A percentile compares a stretch with the other conserved stretches of the same genome.
phyloP scores from a whole-genome alignment of 2,797 vertebrate species.

The Chaetodon trifasciatus region DNA sequence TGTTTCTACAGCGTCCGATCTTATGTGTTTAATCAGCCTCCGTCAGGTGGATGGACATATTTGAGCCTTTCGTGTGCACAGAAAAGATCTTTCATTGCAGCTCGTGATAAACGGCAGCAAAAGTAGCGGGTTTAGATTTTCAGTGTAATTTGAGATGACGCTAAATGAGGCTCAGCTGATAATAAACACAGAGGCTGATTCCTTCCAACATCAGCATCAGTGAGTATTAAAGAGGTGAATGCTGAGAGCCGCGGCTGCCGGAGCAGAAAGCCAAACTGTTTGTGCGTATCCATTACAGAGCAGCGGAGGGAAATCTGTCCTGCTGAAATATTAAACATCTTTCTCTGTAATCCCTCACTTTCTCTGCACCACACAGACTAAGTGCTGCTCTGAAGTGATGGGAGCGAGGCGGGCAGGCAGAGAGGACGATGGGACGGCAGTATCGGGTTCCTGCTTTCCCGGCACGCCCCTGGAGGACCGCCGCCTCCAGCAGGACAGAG shows the following conservation, averaged over 20 bases:
- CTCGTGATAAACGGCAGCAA: too few relatives aligned
- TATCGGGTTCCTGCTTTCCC: constrained; percentile 62
- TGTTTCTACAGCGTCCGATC: too few relatives aligned
- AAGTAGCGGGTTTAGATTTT: too few relatives aligned
- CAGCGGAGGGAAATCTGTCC: constrained; percentile 54
- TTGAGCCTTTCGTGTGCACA: too few relatives aligned
- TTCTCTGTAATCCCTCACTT: constrained; percentile 26
- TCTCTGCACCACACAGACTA: constrained; percentile 18
- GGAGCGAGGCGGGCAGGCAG: constrained; percentile 13
- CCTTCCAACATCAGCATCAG: background rate
- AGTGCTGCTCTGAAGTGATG: constrained; percentile 44
- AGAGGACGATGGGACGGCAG: constrained; percentile 42
- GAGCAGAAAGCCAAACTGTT: constrained; percentile 18
- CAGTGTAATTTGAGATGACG: background rate
- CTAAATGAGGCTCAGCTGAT: background rate
- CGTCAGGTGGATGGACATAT: too few relatives aligned
- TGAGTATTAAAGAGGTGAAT: background rate
- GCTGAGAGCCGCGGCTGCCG: background rate
- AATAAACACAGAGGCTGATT: background rate
- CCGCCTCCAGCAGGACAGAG: constrained; percentile 40
- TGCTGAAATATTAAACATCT: constrained; percentile 71
- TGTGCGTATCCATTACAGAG: constrained; percentile 69
- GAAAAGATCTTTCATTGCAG: too few relatives aligned
- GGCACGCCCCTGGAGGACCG: constrained; percentile 31
- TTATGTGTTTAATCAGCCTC: too few relatives aligned